These are phyloP conservation scores for Neotragus moschatus DNA, from an alignment of 2,113 vertebrate genomes.

Conservation along the genomic window DNA sequence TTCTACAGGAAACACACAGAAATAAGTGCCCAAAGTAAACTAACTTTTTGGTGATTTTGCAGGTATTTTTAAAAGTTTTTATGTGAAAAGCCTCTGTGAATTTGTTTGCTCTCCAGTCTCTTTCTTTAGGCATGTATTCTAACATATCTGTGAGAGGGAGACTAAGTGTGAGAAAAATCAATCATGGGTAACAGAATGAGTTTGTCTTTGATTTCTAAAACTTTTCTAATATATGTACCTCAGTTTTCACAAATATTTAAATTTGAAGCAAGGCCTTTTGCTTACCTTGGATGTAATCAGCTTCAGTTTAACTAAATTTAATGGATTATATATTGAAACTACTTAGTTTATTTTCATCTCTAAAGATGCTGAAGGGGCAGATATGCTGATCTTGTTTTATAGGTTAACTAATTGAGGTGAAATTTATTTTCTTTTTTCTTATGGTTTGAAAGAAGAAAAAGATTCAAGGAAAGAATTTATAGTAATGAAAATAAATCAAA, in stretches of 20 bases:
- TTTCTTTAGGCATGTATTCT: constrained; percentile 13
- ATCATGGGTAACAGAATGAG: constrained; percentile 1
- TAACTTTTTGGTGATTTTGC: not conserved
- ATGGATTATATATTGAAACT: not conserved
- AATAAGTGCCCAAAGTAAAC: not conserved
- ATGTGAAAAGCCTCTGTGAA: not conserved
- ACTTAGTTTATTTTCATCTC: constrained; percentile 22
- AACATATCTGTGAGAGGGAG: not conserved
- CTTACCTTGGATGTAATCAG: not conserved
- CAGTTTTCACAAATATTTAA: not conserved
- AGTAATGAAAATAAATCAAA: not conserved
- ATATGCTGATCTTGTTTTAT: not conserved
- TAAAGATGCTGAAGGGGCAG: constrained; percentile 15
- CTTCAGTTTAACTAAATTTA: not conserved
- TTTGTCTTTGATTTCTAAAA: constrained; percentile 13
- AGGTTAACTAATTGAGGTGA: constrained; percentile 14
- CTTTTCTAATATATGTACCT: not conserved
- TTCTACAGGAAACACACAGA: not conserved
- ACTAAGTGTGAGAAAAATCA: not conserved
- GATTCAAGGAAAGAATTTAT: not conserved
- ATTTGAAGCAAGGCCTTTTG: not conserved
- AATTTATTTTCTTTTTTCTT: not conserved
- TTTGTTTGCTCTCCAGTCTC: not conserved
- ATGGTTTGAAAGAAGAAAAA: not conserved
- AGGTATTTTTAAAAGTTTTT: constrained; percentile 28